Evolutionary conservation across 1,140 invertebrate species (phyloP).

Genomic region (Leptinotarsa defecta): DNA sequence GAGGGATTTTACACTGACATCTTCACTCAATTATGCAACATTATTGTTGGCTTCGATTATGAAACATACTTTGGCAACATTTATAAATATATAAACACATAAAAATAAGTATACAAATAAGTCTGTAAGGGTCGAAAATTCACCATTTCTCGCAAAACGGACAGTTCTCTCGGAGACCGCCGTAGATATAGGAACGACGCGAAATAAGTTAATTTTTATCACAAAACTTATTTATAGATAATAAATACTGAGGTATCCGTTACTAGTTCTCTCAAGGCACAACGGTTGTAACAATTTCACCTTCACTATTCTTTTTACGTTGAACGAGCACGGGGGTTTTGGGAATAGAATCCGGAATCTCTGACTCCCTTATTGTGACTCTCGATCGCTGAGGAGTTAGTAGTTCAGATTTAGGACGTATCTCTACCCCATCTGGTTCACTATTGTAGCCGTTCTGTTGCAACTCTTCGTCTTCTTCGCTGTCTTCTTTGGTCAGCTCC

Average conservation of each 20-base stretch:
- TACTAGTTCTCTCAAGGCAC: conserved; percentile 31
- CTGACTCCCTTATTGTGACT: conserved; percentile 67
- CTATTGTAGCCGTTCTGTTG: conserved; percentile 44
- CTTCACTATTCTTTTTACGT: conserved; percentile 48
- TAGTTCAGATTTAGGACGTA: conserved; percentile 50
- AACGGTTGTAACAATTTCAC: conserved; percentile 46
- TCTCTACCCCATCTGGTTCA: conserved; percentile 53
- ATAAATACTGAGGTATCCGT: conserved; percentile 47
- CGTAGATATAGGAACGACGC: conserved; percentile 38
- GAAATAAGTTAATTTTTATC: conserved; percentile 48
- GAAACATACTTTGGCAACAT: conserved; percentile 39
- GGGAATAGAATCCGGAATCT: conserved; percentile 63
- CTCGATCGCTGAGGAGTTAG: conserved; percentile 63
- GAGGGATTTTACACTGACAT: not conserved
- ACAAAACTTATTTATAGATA: conserved; percentile 39
- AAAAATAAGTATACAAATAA: conserved; percentile 37
- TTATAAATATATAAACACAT: conserved; percentile 37
- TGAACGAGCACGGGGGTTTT: conserved; percentile 67
- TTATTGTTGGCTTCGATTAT: not conserved
- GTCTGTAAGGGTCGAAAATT: conserved; percentile 27
- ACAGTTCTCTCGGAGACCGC: not conserved
- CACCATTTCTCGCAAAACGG: not conserved
- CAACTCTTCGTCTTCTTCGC: conserved; percentile 49
- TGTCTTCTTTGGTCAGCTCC: conserved; percentile 20
- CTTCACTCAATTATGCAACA: not conserved